Evolutionary conservation across 2,797 vertebrate species (phyloP).

Genomic region (Bradypodion pumilum): DNA sequence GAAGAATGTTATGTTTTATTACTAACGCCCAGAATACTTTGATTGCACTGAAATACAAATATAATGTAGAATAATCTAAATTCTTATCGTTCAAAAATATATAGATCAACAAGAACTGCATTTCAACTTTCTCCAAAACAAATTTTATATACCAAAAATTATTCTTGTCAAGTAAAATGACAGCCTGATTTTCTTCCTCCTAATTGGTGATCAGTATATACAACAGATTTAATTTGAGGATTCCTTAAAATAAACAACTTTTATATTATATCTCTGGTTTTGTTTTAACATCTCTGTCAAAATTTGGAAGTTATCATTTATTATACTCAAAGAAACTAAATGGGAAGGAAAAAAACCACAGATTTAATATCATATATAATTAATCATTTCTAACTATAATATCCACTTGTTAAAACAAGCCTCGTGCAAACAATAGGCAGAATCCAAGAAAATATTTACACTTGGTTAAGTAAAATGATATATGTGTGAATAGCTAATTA

Average conservation of each 20-base stretch:
- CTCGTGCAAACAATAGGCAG: background rate
- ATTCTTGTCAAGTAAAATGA: slow-evolving; percentile 63
- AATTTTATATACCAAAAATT: slow-evolving; percentile 60
- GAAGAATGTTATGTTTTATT: background rate
- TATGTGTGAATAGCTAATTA: too few relatives aligned
- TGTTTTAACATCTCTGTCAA: slow-evolving; percentile 60
- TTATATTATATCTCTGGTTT: slow-evolving; percentile 60
- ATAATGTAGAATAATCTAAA: background rate
- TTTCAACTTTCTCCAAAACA: slow-evolving; percentile 46
- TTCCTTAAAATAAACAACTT: slow-evolving; percentile 61
- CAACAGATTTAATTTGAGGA: slow-evolving; percentile 65
- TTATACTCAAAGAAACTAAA: slow-evolving; percentile 50
- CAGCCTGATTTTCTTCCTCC: slow-evolving; percentile 49
- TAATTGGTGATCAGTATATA: slow-evolving; percentile 65
- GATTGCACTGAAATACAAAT: background rate
- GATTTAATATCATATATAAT: slow-evolving; percentile 45
- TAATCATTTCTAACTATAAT: slow-evolving; percentile 19
- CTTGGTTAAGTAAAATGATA: too few relatives aligned
- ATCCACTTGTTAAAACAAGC: background rate
- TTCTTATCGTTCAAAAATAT: background rate
- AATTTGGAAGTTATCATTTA: slow-evolving; percentile 57
- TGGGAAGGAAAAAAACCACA: slow-evolving; percentile 49
- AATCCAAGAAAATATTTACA: too few relatives aligned
- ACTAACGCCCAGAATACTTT: background rate
- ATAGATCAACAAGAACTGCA: background rate